Evolutionary conservation across 1,140 invertebrate species (phyloP).

Genomic region (Aethina tumida): DNA sequence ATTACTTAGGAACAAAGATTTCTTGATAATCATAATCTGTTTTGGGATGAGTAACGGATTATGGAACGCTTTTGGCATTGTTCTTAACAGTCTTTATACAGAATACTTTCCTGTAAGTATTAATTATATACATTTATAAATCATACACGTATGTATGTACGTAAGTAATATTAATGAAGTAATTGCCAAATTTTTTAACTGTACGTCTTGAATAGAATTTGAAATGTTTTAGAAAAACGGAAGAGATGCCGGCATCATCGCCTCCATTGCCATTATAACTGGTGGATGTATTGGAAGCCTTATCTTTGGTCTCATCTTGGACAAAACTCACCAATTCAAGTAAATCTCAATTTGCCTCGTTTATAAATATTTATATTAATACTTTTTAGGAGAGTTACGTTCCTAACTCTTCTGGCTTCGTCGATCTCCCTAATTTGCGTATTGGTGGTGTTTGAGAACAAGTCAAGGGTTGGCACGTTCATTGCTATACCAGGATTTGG

Average conservation of each 20-base stretch:
- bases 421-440: conserved; percentile 10
- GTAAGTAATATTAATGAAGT: not conserved
- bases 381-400: conserved; percentile 14
- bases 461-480: conserved; percentile 13
- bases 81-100: conserved; percentile 22
- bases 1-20: conserved; percentile 21
- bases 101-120: conserved; percentile 28
- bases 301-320: conserved; percentile 26
- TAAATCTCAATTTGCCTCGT: too few relatives aligned
- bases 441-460: conserved; percentile 6
- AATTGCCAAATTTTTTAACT: not conserved
- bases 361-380: not conserved
- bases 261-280: conserved; percentile 18
- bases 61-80: conserved; percentile 23
- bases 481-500: conserved; percentile 21
- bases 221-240: conserved; percentile 21
- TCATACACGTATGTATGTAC: not conserved
- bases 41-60: conserved; percentile 22
- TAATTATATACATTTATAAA: not conserved
- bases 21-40: conserved; percentile 16
- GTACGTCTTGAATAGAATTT: not conserved
- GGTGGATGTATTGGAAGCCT: conserved; percentile 27
- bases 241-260: conserved; percentile 21
- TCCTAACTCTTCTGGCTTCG: conserved; percentile 8
- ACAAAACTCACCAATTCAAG: conserved; percentile 29